These are phyloP conservation scores for Sipunculus nudus DNA, from an alignment of 2,888 invertebrate species.

Conservation along the genomic window DNA sequence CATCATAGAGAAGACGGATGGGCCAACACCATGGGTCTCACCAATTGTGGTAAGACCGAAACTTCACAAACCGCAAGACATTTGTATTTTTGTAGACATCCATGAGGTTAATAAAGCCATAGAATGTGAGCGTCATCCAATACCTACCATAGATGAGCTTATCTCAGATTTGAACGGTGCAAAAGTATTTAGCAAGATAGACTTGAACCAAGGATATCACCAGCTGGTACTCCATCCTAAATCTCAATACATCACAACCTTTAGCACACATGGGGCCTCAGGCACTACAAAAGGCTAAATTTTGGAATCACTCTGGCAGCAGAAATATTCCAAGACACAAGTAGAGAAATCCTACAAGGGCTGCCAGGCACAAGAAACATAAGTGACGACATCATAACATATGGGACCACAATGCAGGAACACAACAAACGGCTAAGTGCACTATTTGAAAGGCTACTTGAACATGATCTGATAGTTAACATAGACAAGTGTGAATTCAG, in stretches of 20 bases:
- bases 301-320: constrained; percentile 24
- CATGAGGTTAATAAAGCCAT: constrained; percentile 36
- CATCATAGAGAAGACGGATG: constrained; percentile 45
- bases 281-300: constrained; percentile 24
- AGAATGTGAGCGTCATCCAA: constrained; percentile 36
- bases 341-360: constrained; percentile 5
- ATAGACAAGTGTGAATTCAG: too few species aligned
- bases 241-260: constrained; percentile 38
- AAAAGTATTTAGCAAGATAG: constrained; percentile 15
- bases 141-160: constrained; percentile 41
- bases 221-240: constrained; percentile 28
- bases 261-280: constrained; percentile 33
- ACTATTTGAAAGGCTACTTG: constrained; percentile 17
- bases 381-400: constrained; percentile 24
- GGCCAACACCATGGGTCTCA: constrained; percentile 49
- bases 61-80: constrained; percentile 32
- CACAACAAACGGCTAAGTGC: constrained; percentile 19
- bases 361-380: constrained; percentile 15
- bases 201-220: constrained; percentile 28
- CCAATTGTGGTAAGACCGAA: constrained; percentile 46
- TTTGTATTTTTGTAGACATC: constrained; percentile 46
- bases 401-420: constrained; percentile 2
- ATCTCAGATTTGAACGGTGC: constrained; percentile 37
- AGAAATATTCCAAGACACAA: constrained; percentile 17
- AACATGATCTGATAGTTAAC: too few species aligned